A percentile compares a stretch with the other conserved stretches of the same genome.
Conservation (phyloP, 2,113 vertebrate genomes). For the Noturus placidus region DNA sequence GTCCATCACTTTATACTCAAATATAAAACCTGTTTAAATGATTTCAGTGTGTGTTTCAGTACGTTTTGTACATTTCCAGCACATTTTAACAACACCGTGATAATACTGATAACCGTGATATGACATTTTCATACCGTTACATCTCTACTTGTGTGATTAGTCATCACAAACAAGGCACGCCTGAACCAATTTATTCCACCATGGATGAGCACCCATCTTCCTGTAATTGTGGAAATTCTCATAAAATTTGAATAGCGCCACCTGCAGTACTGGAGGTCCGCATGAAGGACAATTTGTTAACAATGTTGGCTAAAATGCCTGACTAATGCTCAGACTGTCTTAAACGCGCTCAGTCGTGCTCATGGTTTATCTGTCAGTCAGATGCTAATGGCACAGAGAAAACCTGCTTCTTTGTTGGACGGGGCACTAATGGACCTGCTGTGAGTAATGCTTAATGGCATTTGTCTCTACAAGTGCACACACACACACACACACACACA, state of each 20-base stretch:
- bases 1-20: too few species aligned
- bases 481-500: background rate
- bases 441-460: slow-evolving; percentile 66
- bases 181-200: background rate
- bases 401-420: slow-evolving; percentile 45
- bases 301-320: background rate
- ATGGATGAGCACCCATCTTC: background rate
- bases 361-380: slow-evolving; percentile 44
- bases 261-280: background rate
- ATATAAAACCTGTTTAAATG: too few species aligned
- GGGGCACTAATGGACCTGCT: slow-evolving; percentile 60
- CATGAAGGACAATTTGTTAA: slow-evolving; percentile 7
- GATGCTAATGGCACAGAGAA: slow-evolving; percentile 30
- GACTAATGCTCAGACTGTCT: slow-evolving; percentile 23
- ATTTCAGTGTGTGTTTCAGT: too few species aligned
- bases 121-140: too few species aligned
- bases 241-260: background rate
- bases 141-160: background rate
- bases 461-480: slow-evolving; percentile 43
- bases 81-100: too few species aligned
- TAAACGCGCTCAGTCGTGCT: slow-evolving; percentile 26
- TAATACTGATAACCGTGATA: too few species aligned
- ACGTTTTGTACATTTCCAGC: too few species aligned
- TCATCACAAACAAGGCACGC: background rate
- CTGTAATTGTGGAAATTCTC: background rate